Evolutionary conservation across 2,113 vertebrate species (phyloP), one percentile per base, ranked within the genome.

Genomic region (Pithys albifrons): DNA sequence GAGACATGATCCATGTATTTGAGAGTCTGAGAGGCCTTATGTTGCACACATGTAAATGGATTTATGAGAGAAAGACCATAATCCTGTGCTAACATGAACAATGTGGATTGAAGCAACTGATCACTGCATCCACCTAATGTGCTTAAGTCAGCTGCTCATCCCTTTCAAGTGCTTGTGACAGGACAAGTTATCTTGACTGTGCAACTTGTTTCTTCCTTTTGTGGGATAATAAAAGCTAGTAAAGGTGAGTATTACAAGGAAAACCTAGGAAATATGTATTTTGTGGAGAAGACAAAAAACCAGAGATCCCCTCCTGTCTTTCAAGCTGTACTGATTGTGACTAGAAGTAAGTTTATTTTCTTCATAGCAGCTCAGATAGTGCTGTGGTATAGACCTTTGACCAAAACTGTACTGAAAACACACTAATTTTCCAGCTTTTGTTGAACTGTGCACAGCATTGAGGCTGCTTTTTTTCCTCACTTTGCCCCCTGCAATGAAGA

Each of bases 51-150:
- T 49, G 51, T 76, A 91, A 85, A 90, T 4, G 35, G 74, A 76
- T 8, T 87, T 89, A 57, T 1, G 7, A 83, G 45, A 58, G 37
- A 67, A 52, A 87, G 27, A 43, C n/a, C 1, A 0, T 58, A 91
- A 90, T 83, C 39, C 58, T 46, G 57, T 57, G 61, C 65, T 85
- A 62, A 91, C 62, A 43, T 10, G 19, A 54, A 57, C 74, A 61
- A n/a, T 85, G 74, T 93, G 81, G 45, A 19, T 76, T 75, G 49
- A 79, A 79, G 88, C 12, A 65, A 52, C 78, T 79, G 33, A 93
- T 54, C 75, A 41, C 49, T 49, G 41, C 41, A 20, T 79, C 52
- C 75, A 72, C 66, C 58, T 76, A 79, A 67, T 24, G 45, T 61
- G 19, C 33, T 91, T 83, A 83, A 86, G 19, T 37, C 58, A 70